Evolutionary conservation across 2,113 vertebrate genomes (phyloP).

Genomic region (Tragelaphus buxtoni): DNA sequence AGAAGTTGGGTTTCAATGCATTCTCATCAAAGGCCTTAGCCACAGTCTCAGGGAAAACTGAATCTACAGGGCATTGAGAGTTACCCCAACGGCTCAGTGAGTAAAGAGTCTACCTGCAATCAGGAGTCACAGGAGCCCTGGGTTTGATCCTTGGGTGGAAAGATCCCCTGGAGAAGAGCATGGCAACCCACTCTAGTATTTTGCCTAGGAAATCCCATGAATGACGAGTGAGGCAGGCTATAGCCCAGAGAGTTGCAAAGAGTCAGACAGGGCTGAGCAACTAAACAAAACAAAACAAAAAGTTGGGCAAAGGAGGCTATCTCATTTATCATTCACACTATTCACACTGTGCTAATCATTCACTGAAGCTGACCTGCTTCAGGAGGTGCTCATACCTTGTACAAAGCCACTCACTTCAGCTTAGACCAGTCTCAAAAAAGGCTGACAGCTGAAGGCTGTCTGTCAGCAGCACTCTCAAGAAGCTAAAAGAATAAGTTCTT

Average conservation of each 20-base stretch:
- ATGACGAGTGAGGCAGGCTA: neutral
- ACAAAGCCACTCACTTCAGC: neutral
- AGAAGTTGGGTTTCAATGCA: neutral
- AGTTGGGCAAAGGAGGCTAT: no score
- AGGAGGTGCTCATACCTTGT: no score
- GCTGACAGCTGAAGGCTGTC: neutral
- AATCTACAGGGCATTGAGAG: neutral
- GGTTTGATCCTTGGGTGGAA: neutral
- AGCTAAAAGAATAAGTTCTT: neutral
- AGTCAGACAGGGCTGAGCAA: no score
- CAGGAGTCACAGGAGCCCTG: neutral
- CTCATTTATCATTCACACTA: no score
- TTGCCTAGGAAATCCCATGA: neutral
- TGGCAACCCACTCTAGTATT: neutral
- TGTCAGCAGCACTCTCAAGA: neutral
- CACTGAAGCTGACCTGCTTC: no score
- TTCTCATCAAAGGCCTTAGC: neutral
- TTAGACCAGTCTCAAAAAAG: neutral
- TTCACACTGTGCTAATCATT: no score
- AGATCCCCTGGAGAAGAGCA: neutral
- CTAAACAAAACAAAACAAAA: no score
- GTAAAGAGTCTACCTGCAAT: neutral
- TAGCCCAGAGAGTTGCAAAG: neutral
- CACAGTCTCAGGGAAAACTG: neutral
- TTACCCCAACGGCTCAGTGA: neutral